These are phyloP conservation scores for Pristionchus fissidentatus DNA, from an alignment of 2,888 invertebrate genomes.

Conservation along the genomic window DNA sequence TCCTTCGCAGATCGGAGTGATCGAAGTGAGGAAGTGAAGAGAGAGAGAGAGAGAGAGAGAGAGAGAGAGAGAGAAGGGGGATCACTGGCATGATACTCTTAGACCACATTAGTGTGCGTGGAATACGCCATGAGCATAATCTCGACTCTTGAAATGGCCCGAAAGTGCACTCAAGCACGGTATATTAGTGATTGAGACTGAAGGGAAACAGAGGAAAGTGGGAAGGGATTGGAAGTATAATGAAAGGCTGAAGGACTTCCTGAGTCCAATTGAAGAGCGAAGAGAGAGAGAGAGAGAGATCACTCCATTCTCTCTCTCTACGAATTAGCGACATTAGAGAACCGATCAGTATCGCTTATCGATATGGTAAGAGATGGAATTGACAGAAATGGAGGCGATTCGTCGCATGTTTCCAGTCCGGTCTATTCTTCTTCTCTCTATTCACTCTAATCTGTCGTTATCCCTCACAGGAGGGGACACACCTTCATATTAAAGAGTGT, in stretches of 20 bases:
- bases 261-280: conserved; percentile 11
- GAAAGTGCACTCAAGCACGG: conserved; percentile 45
- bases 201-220: conserved; percentile 13
- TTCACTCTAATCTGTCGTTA: conserved; percentile 30
- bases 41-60: neutral
- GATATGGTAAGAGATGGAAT: conserved; percentile 38
- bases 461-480: conserved; percentile 18
- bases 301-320: neutral
- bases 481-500: conserved; percentile 24
- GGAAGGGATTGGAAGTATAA: conserved; percentile 6
- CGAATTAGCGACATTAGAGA: conserved; percentile 42
- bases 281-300: conserved; percentile 16
- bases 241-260: conserved; percentile 44
- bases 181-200: conserved; percentile 39
- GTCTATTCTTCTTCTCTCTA: neutral
- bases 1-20: conserved; percentile 1
- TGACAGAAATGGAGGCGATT: neutral
- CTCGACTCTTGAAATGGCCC: neutral
- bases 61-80: neutral
- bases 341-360: conserved; percentile 18
- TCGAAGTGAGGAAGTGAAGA: neutral
- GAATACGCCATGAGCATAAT: conserved; percentile 30
- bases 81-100: conserved; percentile 12
- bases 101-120: conserved; percentile 33
- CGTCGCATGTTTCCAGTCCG: neutral